Evolutionary conservation across 64 coral and sea anemone species (phyloP).

Genomic region (Montipora foliosa): DNA sequence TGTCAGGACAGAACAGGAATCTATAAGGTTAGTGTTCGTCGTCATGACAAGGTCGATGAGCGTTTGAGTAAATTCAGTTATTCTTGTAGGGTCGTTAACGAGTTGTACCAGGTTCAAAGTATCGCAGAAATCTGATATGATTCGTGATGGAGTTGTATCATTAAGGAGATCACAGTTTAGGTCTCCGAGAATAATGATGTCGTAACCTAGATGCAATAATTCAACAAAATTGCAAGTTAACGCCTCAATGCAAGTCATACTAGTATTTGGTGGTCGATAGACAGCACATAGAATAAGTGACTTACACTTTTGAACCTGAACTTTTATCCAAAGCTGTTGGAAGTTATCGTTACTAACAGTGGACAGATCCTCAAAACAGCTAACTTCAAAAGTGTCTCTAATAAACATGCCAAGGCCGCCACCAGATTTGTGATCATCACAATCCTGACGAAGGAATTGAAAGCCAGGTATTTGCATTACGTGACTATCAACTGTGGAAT

Average conservation of each 20-base stretch:
- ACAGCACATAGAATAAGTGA: not conserved
- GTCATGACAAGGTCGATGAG: conserved; percentile 44
- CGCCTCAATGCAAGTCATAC: not conserved
- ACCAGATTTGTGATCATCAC: too few relatives aligned
- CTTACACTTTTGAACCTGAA: not conserved
- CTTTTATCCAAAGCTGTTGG: not conserved
- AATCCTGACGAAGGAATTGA: too few relatives aligned
- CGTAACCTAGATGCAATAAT: not conserved
- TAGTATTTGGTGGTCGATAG: not conserved
- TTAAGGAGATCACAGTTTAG: not conserved
- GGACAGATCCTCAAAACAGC: too few relatives aligned
- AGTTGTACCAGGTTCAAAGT: not conserved
- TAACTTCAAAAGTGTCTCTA: too few relatives aligned
- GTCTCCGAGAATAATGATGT: not conserved
- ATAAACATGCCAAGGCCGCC: too few relatives aligned
- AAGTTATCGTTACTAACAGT: too few relatives aligned
- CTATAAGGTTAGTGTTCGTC: conserved; percentile 8
- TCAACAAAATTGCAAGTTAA: not conserved
- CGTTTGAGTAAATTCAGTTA: not conserved
- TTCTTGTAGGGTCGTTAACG: too few relatives aligned
- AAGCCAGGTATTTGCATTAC: too few relatives aligned
- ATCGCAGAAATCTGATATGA: not conserved
- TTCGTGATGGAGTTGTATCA: not conserved
- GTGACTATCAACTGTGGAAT: too few relatives aligned
- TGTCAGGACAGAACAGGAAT: not conserved